Base-by-base conservation (phyloP, 2,797 vertebrate genomes). In the Onychomys leucogaster region DNA sequence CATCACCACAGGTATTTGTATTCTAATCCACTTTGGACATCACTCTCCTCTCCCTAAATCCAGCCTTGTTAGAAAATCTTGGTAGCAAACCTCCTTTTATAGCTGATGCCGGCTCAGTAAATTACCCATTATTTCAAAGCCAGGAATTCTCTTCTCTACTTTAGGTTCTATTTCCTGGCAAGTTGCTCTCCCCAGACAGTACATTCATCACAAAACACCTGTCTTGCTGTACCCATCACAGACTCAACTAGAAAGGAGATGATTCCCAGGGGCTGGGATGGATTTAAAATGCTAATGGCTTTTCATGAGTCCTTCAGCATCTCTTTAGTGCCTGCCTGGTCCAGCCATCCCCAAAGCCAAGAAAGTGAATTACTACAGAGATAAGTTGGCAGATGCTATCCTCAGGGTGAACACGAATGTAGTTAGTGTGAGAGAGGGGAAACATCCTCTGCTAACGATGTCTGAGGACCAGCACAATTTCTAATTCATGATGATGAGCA, bases 341-440 rank as follows among this genome's bases (percentile, higher is more conserved):
- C 19, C 34, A 89, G 78, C 41, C 78, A 96, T 49, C 13, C 29
- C 34, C 63, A 87, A 95, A 96, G 11, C 80, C n/a, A 63, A 63
- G 32, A 92, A 96, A 97, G 41, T 87, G 52, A 85, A 80, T 90
- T 59, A 65, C 8, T 13, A 90, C 87, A 95, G 61, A 91, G 1
- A 55, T 41, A 96, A 91, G 55, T 87, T 75, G 37, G 49, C 49
- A n/a, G 37, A 67, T 1, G 49, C 10, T 41, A 14, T 34, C n/a
- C 65, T 89, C 83, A 11, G 92, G 76, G 94, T 73, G 52, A 81
- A 59, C 63, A 41, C 12, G 77, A 75, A 0, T 46, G 19, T 96
- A 84, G 9, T 67, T 88, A 69, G 75, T 43, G 83, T 52, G 63
- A 37, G 82, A 21, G 85, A 52, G 92, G n/a, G 77, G 55, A 3